Base-by-base conservation (phyloP, 2,888 invertebrate species). In the Pterostichus niger region DNA sequence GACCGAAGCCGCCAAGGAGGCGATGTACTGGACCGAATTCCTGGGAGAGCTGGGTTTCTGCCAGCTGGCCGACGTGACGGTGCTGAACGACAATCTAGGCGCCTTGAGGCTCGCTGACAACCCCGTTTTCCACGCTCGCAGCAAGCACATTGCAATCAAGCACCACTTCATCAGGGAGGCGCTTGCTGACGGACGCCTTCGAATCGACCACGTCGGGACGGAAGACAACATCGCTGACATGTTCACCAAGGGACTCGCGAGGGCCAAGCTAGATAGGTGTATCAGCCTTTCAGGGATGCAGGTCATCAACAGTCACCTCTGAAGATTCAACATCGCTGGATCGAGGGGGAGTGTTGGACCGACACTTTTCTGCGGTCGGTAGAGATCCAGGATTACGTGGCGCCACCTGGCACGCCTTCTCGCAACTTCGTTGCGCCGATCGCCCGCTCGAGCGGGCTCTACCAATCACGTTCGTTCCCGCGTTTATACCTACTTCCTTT, bases 1-100 rank as follows among this genome's bases (percentile, higher is more conserved):
- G 5, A 17, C 71, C 6, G 71, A 68, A 13, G n/a, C n/a, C n/a
- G 44, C 54, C 2, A 78, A 78, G 61, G 77, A 78, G 61, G 78
- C 78, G 9, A 61, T 61, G 4, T 78, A 40, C n/a, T 44, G 59
- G 9, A n/a, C 13, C 40, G 9, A 44, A 44, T 78, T 78, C 7
- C 44, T 68, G 10, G n/a, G 35, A 5, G 61, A 61, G 33, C 10
- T 77, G 15, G 71, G 71, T 71, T 71, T 40, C 44, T 6, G 9
- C 5, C 2, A 40, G 5, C 10, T 71, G 11, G 24, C 44, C 2
- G 33, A 71, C 3, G 2, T 71, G 2, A 11, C 13, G 6, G 11
- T 71, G 2, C 40, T 35, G 11, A 13, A 15, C 24, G 71, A 71
- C 49, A 71, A 71, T 15, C 40, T 6, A 2, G 15, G 71, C 17